Percentiles rank a stretch among this genome's conserved stretches.
Evolutionary conservation across 2,113 vertebrate genomes (phyloP).

Genomic region (Microtus oregoni): DNA sequence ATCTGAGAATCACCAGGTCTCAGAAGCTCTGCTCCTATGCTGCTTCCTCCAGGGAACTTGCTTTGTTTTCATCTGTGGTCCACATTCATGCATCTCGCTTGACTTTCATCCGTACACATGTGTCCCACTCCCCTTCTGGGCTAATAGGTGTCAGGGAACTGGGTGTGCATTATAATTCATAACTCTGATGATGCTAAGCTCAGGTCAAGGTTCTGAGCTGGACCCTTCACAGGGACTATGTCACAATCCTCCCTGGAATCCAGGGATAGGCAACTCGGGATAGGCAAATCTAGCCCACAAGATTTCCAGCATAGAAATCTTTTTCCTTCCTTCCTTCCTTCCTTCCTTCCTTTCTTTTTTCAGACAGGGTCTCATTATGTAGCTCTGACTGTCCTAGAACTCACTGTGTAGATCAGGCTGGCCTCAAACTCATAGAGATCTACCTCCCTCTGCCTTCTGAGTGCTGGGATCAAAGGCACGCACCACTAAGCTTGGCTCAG

Average conservation of each 20-base stretch:
- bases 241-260: background rate
- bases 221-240: background rate
- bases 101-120: background rate
- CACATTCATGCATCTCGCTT: background rate
- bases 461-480: background rate
- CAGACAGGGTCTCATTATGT: background rate
- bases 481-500: background rate
- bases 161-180: background rate
- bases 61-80: background rate
- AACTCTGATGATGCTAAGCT: background rate
- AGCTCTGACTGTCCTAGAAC: background rate
- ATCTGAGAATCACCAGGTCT: background rate
- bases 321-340: background rate
- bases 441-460: background rate
- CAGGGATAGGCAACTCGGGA: background rate
- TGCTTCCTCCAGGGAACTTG: background rate
- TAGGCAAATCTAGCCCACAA: background rate
- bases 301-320: background rate
- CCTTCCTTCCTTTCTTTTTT: background rate
- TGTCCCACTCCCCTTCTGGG: background rate
- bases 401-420: background rate
- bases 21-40: background rate
- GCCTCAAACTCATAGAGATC: background rate
- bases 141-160: background rate
- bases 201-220: background rate